These are phyloP conservation scores for Maconellicoccus hirsutus DNA, from an alignment of 1,140 invertebrate genomes.

Conservation along the genomic window DNA sequence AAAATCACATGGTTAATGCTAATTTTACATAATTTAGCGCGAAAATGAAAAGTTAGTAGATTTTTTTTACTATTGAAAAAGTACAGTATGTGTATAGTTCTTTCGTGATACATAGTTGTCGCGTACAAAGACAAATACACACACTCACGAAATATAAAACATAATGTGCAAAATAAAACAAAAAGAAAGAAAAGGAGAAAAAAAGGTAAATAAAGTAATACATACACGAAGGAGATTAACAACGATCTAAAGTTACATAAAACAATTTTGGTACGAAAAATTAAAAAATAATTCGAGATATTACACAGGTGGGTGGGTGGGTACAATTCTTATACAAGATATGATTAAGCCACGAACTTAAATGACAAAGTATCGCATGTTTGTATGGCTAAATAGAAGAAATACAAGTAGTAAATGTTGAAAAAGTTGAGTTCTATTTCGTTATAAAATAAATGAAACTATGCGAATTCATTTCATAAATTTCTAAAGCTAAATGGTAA, in stretches of 20 bases:
- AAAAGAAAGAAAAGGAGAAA: background rate
- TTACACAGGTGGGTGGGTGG: no score
- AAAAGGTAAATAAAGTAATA: background rate
- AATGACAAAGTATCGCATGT: no score
- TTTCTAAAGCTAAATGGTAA: no score
- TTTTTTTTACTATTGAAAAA: background rate
- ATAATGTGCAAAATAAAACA: background rate
- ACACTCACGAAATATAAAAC: background rate
- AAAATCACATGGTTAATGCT: slow-evolving; percentile 12
- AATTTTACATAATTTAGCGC: slow-evolving; percentile 4
- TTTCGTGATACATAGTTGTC: background rate
- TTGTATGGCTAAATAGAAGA: no score
- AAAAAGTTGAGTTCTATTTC: no score
- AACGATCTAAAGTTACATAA: background rate
- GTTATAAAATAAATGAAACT: no score
- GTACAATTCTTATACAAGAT: no score
- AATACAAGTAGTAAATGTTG: no score
- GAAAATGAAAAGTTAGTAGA: background rate
- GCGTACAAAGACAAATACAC: background rate
- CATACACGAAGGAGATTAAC: background rate
- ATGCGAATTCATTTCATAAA: no score
- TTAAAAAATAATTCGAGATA: background rate
- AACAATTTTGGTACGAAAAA: background rate
- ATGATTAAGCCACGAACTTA: no score
- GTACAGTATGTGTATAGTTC: background rate